Percentiles rank a stretch among this genome's conserved stretches.
Conservation (phyloP, 2,113 vertebrate genomes). For the Cyprinodon tularosa region DNA sequence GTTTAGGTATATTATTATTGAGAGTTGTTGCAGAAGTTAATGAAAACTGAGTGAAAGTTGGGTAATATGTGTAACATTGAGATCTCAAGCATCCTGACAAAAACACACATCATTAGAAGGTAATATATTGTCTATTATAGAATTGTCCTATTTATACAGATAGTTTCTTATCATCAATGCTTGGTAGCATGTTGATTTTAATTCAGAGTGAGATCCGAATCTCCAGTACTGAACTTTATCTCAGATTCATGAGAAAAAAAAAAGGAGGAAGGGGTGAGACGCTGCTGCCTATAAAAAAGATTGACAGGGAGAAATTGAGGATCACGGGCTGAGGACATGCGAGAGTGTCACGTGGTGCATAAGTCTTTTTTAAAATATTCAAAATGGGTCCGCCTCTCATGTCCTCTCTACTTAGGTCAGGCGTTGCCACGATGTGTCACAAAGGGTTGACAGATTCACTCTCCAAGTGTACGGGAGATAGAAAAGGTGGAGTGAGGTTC, state of each 20-base stretch:
- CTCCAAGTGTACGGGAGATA: conserved; percentile 42
- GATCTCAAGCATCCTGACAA: conserved; percentile 22
- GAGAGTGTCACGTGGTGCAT: conserved; percentile 60
- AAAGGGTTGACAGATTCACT: conserved; percentile 31
- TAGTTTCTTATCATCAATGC: conserved; percentile 21
- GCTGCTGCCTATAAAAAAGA: conserved; percentile 30
- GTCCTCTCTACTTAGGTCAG: conserved; percentile 17
- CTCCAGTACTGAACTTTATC: conserved; percentile 23
- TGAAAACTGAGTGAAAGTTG: conserved; percentile 29
- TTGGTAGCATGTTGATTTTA: conserved; percentile 17
- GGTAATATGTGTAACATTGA: not conserved
- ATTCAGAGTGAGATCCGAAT: conserved; percentile 40
- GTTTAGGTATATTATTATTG: too few relatives aligned
- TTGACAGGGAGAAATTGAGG: conserved; percentile 54
- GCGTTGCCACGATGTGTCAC: conserved; percentile 38
- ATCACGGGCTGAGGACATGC: conserved; percentile 49
- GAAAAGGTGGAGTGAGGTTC: conserved; percentile 34
- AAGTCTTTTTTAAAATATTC: conserved; percentile 71
- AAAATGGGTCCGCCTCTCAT: conserved; percentile 39
- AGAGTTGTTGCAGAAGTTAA: conserved; percentile 13
- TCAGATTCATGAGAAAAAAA: conserved; percentile 39
- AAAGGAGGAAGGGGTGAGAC: conserved; percentile 31
- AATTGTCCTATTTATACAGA: not conserved
- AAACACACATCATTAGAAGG: conserved; percentile 6
- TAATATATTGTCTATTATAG: not conserved